Evolutionary conservation across 2,888 invertebrate species (phyloP).

Genomic region (Galeruca laticollis): DNA sequence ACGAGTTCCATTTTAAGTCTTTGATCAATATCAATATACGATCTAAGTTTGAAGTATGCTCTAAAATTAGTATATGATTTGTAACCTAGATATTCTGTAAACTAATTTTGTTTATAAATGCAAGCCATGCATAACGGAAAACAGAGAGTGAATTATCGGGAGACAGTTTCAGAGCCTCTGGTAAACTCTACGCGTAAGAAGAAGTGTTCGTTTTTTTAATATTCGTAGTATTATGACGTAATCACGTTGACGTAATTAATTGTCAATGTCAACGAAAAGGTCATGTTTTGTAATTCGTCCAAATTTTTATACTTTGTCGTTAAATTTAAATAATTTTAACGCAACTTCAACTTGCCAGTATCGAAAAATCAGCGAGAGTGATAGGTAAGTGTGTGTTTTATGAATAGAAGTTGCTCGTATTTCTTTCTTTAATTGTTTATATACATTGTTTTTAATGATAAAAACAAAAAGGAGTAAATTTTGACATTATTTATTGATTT

Average conservation of each 20-base stretch:
- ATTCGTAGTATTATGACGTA: neutral
- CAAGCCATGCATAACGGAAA: no score
- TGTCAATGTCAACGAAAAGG: constrained; percentile 24
- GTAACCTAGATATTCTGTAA: no score
- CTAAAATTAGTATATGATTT: no score
- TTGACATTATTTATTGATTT: constrained; percentile 48
- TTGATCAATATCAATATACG: no score
- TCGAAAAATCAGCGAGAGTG: constrained; percentile 16
- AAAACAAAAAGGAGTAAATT: constrained; percentile 61
- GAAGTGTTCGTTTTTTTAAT: neutral
- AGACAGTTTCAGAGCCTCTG: neutral
- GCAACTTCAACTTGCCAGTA: constrained; percentile 24
- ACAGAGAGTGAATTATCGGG: neutral
- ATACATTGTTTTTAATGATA: constrained; percentile 16
- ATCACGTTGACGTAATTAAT: constrained; percentile 20
- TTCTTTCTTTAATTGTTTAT: neutral
- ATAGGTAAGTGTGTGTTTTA: constrained; percentile 24
- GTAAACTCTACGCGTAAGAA: neutral
- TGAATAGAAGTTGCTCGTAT: neutral
- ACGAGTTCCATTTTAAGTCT: no score
- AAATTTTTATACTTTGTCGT: constrained; percentile 16
- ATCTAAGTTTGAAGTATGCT: no score
- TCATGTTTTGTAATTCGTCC: constrained; percentile 32
- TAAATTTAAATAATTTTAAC: constrained; percentile 30
- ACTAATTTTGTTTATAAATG: no score